Percentiles rank a stretch among this genome's conserved stretches.
Conservation (phyloP, 2,888 invertebrate species). For the Lasioglossum marginatum region DNA sequence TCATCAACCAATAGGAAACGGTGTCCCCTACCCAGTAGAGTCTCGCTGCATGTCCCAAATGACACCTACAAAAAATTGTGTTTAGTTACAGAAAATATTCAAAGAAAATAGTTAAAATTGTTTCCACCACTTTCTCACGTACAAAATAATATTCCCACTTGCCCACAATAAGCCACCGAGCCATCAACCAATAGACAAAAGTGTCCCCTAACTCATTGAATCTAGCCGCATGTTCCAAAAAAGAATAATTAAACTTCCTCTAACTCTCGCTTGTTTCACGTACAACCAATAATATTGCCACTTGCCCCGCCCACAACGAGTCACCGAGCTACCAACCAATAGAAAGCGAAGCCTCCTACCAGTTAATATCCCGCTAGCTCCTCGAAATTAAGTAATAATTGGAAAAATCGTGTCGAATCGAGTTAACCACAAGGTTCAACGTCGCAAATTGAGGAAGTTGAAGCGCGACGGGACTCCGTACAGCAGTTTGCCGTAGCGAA, state of each 20-base stretch:
- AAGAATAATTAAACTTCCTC: too few relatives aligned
- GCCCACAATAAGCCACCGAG: neutral
- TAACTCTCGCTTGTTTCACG: too few relatives aligned
- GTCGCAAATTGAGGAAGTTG: slow-evolving; percentile 1
- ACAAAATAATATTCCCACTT: neutral
- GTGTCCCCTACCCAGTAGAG: neutral
- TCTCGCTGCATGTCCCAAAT: neutral
- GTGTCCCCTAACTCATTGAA: too few relatives aligned
- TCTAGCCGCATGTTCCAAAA: too few relatives aligned
- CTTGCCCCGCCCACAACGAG: too few relatives aligned
- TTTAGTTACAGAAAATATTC: too few relatives aligned
- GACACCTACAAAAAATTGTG: neutral
- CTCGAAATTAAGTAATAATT: neutral
- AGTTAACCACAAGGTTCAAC: neutral
- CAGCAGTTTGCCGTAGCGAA: neutral
- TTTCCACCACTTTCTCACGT: neutral
- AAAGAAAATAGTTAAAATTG: neutral
- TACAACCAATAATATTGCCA: neutral
- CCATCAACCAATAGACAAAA: neutral
- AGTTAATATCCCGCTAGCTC: too few relatives aligned
- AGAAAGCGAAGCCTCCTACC: too few relatives aligned
- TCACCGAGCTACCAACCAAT: neutral
- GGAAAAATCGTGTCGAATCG: neutral
- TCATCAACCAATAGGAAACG: too few relatives aligned
- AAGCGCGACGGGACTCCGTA: neutral